Percentiles rank a stretch among this genome's conserved stretches.
Evolutionary conservation across 2,797 vertebrate genomes (phyloP).

Genomic region (Poeciliopsis presidionis): DNA sequence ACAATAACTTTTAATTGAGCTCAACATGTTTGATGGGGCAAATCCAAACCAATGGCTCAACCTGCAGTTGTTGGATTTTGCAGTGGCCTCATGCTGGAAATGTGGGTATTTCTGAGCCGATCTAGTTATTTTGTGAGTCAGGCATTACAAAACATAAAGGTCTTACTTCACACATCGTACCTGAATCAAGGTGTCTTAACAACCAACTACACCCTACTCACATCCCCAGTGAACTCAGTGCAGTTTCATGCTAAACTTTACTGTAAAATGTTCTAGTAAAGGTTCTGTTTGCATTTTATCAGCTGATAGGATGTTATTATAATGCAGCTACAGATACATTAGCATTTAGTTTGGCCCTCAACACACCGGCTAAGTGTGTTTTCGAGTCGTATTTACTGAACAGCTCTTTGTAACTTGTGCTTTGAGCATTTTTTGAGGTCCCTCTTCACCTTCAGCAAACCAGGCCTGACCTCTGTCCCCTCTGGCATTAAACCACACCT

Average conservation of each 20-base stretch:
- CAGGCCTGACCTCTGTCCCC: slow-evolving; percentile 1
- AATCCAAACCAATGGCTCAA: background rate
- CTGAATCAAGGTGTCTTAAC: background rate
- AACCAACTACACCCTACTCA: background rate
- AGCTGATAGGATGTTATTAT: background rate
- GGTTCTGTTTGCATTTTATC: background rate
- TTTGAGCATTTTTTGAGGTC: background rate
- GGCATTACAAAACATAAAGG: background rate
- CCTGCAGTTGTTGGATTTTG: background rate
- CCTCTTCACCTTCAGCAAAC: background rate
- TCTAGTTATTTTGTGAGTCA: background rate
- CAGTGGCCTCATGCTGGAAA: background rate
- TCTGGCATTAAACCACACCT: background rate
- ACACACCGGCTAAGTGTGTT: background rate
- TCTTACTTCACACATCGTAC: background rate
- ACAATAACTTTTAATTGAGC: background rate
- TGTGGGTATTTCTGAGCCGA: background rate
- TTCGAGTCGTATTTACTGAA: background rate
- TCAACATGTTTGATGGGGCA: background rate
- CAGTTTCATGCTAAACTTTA: background rate
- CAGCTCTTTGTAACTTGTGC: background rate
- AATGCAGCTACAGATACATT: background rate
- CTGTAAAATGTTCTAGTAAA: background rate
- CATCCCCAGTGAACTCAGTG: background rate
- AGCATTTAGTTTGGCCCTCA: background rate